Conservation (phyloP, 23 tunicate species). For the Ciona savignyi region DNA sequence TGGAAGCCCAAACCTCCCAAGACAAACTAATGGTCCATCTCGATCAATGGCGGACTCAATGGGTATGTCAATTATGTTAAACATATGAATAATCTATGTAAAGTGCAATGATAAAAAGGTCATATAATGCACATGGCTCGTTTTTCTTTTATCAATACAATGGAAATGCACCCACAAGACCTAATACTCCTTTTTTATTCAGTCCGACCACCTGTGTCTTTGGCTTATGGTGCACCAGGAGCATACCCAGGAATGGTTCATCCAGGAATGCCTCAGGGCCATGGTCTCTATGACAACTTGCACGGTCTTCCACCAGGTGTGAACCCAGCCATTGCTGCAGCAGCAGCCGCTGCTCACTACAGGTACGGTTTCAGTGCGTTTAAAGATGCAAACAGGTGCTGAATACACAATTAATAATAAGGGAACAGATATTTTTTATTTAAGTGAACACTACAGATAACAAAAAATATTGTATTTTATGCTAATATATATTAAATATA, state of each 20-base stretch:
- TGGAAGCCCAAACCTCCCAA: conserved; percentile 61
- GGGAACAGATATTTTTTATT: no score
- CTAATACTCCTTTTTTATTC: neutral
- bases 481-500: no score
- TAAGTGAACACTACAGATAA: no score
- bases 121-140: neutral
- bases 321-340: conserved; percentile 47
- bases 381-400: no score
- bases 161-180: neutral
- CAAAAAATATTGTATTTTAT: no score
- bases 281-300: conserved; percentile 57
- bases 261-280: conserved; percentile 33
- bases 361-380: no score
- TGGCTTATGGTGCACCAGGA: conserved; percentile 11
- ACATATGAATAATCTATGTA: no score
- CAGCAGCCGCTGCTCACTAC: conserved; percentile 68
- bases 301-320: conserved; percentile 50
- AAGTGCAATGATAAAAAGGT: no score
- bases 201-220: conserved; percentile 41
- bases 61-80: no score
- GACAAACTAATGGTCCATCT: conserved; percentile 20
- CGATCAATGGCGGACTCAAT: conserved; percentile 33
- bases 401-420: no score
- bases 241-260: conserved; percentile 56
- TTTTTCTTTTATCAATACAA: no score